Evolutionary conservation across 2,113 vertebrate genomes (phyloP).

Genomic region (Vulpes ferrilata): DNA sequence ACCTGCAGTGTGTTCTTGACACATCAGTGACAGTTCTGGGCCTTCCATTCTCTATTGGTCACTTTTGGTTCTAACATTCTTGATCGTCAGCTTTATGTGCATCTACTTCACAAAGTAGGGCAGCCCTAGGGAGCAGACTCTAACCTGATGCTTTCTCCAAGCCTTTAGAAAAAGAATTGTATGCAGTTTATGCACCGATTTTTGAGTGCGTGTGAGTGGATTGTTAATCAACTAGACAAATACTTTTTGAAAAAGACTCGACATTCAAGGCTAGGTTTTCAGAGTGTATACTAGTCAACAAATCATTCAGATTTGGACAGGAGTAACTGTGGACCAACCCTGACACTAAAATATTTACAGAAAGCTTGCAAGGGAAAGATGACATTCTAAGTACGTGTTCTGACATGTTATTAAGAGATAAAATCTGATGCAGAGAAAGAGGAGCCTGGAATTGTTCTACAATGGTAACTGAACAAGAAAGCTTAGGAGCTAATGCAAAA

Average conservation of each 20-base stretch:
- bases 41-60: neutral
- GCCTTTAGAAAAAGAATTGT: neutral
- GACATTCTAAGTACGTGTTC: neutral
- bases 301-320: constrained; percentile 11
- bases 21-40: neutral
- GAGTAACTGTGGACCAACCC: neutral
- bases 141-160: neutral
- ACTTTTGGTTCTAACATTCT: neutral
- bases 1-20: neutral
- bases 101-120: neutral
- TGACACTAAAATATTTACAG: constrained; percentile 4
- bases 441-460: neutral
- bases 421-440: neutral
- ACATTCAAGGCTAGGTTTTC: neutral
- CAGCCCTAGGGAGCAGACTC: neutral
- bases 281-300: neutral
- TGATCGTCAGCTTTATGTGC: neutral
- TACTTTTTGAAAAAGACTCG: neutral
- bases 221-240: neutral
- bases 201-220: neutral
- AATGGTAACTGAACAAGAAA: constrained; percentile 30
- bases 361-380: constrained; percentile 3
- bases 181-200: neutral
- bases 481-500: neutral
- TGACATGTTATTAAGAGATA: constrained; percentile 27